These are phyloP conservation scores for Volucella zonaria DNA, from an alignment of 2,888 invertebrate species.

Conservation along the genomic window DNA sequence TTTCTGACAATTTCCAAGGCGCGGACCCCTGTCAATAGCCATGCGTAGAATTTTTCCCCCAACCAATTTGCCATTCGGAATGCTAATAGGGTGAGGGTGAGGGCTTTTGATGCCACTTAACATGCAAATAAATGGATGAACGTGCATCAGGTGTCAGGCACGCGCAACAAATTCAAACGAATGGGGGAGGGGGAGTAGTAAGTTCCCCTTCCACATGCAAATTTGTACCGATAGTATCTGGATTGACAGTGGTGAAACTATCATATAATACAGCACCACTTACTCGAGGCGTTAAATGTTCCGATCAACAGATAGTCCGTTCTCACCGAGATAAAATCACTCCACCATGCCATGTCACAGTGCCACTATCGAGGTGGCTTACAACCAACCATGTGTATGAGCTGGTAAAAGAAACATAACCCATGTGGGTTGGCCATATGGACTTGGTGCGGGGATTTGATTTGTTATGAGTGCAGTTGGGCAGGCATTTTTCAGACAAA, in stretches of 20 bases:
- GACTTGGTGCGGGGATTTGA: conserved; percentile 57
- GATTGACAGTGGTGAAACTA: conserved; percentile 6
- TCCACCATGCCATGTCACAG: conserved; percentile 32
- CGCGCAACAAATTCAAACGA: conserved; percentile 52
- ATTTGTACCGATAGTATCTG: conserved; percentile 31
- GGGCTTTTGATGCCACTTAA: conserved; percentile 66
- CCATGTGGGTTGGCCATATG: conserved; percentile 40
- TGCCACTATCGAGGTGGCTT: too few relatives aligned
- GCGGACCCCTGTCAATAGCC: conserved; percentile 49
- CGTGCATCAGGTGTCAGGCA: conserved; percentile 73
- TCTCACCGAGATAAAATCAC: conserved; percentile 43
- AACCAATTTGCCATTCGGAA: conserved; percentile 34
- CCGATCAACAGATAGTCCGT: too few relatives aligned
- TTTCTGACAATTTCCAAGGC: conserved; percentile 58
- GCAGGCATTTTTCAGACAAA: conserved; percentile 56
- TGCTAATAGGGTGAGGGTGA: conserved; percentile 60
- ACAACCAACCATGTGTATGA: too few relatives aligned
- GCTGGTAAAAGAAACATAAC: not conserved
- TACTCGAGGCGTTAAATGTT: too few relatives aligned
- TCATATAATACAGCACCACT: too few relatives aligned
- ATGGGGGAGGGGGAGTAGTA: conserved; percentile 2
- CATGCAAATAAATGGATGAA: conserved; percentile 68
- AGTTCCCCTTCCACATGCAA: not conserved
- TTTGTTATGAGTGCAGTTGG: conserved; percentile 56
- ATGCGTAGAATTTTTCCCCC: conserved; percentile 30